Evolutionary conservation across 2,888 invertebrate genomes (phyloP).

Genomic region (Amphipyra berbera): DNA sequence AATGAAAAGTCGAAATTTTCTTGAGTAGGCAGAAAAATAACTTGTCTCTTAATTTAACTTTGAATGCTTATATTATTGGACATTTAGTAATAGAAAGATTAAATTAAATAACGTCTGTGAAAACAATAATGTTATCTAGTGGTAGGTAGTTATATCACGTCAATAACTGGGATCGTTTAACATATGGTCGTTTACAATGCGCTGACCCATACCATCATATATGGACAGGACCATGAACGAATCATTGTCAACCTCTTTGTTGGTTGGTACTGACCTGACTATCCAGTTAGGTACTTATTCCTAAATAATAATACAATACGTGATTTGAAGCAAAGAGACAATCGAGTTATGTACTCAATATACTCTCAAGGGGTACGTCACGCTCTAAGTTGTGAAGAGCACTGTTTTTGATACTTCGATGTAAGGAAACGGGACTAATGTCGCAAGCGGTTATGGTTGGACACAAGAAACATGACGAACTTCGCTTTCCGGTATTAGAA

Average conservation of each 20-base stretch:
- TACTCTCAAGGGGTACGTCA: too few relatives aligned
- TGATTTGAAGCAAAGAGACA: background rate
- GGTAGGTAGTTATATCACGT: background rate
- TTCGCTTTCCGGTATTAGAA: too few relatives aligned
- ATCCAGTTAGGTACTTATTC: background rate
- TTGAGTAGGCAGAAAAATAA: constrained; percentile 17
- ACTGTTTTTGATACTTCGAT: too few relatives aligned
- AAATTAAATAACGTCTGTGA: background rate
- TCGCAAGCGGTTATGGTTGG: too few relatives aligned
- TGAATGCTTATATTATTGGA: constrained; percentile 2
- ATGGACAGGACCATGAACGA: constrained; percentile 36
- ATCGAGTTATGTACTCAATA: too few relatives aligned
- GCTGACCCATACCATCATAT: constrained; percentile 30
- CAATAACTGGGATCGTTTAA: constrained; percentile 9
- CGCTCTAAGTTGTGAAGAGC: too few relatives aligned
- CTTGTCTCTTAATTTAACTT: constrained; percentile 13
- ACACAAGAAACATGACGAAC: too few relatives aligned
- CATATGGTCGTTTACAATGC: constrained; percentile 47
- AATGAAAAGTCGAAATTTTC: constrained; percentile 38
- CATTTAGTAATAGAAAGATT: background rate
- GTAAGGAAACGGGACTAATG: too few relatives aligned
- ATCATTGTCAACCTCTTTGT: constrained; percentile 6
- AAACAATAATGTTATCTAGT: background rate
- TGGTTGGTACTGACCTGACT: background rate
- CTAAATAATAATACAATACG: background rate